These are phyloP conservation scores for Gonioctena quinquepunctata DNA, from an alignment of 1,140 invertebrate species.

Conservation along the genomic window DNA sequence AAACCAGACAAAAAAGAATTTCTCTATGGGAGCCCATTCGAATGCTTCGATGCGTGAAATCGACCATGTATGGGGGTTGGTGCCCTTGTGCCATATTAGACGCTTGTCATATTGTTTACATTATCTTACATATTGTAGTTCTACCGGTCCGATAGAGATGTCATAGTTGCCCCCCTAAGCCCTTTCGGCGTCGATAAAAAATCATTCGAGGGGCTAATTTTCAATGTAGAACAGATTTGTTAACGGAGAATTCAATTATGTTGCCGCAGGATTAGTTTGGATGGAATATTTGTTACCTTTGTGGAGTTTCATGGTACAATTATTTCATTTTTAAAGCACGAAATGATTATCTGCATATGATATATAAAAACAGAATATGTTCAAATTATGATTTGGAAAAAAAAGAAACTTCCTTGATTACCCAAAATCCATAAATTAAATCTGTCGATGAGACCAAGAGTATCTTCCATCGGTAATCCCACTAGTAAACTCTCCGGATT, in stretches of 20 bases:
- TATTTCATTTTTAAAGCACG: no score
- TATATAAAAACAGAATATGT: no score
- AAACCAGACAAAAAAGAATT: constrained; percentile 35
- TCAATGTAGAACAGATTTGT: constrained; percentile 6
- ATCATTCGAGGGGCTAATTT: constrained; percentile 23
- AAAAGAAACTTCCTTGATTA: no score
- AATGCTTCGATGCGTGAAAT: constrained; percentile 46
- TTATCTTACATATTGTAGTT: constrained; percentile 49
- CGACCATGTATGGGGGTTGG: constrained; percentile 30
- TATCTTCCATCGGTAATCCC: no score
- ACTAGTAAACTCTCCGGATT: no score
- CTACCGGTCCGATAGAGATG: constrained; percentile 47
- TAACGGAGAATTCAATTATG: not conserved
- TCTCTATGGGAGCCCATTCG: constrained; percentile 32
- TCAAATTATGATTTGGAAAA: no score
- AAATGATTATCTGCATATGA: no score
- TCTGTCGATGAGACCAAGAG: no score
- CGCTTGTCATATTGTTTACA: constrained; percentile 55
- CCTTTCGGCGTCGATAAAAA: constrained; percentile 24
- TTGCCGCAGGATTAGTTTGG: constrained; percentile 14
- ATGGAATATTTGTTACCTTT: no score
- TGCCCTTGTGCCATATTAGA: constrained; percentile 45
- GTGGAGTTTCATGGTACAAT: no score
- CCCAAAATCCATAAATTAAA: no score
- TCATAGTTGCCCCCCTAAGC: constrained; percentile 29